Conservation (phyloP, 2,113 vertebrate species). For the Gracilinanus agilis region DNA sequence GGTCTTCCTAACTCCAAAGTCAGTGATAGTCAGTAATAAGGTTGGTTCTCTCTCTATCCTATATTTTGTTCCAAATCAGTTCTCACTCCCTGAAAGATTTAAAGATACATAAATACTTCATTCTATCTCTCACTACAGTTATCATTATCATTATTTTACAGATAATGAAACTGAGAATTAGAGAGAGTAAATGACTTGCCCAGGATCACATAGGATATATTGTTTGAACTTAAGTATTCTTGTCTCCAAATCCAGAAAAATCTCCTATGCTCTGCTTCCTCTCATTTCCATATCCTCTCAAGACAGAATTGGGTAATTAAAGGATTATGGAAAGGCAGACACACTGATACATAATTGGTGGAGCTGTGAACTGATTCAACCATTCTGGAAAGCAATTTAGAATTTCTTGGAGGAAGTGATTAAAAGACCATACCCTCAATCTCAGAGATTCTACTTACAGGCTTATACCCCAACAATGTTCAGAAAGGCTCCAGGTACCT, state of each 20-base stretch:
- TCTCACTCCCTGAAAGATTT: neutral
- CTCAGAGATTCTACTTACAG: neutral
- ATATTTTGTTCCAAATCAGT: neutral
- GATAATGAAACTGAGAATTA: neutral
- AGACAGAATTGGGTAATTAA: neutral
- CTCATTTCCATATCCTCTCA: neutral
- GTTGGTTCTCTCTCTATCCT: neutral
- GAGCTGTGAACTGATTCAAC: neutral
- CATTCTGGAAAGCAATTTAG: neutral
- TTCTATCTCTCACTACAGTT: neutral
- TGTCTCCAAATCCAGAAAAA: neutral
- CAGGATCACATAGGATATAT: conserved; percentile 38
- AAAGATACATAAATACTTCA: neutral
- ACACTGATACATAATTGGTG: neutral
- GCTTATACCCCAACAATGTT: neutral
- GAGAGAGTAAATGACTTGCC: neutral
- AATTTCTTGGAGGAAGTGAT: neutral
- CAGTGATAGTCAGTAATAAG: neutral
- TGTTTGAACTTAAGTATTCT: conserved; percentile 20
- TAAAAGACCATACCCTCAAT: neutral
- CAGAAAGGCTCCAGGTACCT: neutral
- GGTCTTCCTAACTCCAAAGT: neutral
- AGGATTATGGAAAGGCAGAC: neutral
- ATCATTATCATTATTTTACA: neutral
- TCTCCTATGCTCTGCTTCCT: neutral